Evolutionary conservation across 1,140 invertebrate genomes (phyloP).

Genomic region (Drosophila athabasca): DNA sequence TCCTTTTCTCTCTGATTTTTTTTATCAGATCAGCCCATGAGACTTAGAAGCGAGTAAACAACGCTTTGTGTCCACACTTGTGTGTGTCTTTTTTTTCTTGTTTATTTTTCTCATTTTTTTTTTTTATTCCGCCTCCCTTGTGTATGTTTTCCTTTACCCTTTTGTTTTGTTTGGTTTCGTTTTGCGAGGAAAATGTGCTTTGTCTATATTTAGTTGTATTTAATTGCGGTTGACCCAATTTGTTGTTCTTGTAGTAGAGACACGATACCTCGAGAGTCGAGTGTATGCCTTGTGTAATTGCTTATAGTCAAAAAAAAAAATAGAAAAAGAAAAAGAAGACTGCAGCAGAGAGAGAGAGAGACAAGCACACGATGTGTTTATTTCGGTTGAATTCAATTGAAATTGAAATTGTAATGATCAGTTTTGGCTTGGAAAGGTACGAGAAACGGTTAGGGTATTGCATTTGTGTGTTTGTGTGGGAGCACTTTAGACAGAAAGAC

Average conservation of each 20-base stretch:
- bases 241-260: slow-evolving; percentile 47
- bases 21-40: no score
- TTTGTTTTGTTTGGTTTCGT: slow-evolving; percentile 16
- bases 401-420: slow-evolving; percentile 58
- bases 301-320: slow-evolving; percentile 46
- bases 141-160: not conserved
- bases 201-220: slow-evolving; percentile 71
- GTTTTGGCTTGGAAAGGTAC: slow-evolving; percentile 18
- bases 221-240: slow-evolving; percentile 75
- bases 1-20: no score
- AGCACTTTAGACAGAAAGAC: not conserved
- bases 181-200: slow-evolving; percentile 42
- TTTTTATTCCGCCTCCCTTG: slow-evolving; percentile 25
- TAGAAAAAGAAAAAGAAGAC: slow-evolving; percentile 14
- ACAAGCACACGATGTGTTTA: slow-evolving; percentile 45
- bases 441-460: not conserved
- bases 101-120: slow-evolving; percentile 17
- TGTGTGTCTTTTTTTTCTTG: no score
- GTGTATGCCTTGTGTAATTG: slow-evolving; percentile 46
- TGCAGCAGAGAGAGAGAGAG: slow-evolving; percentile 17
- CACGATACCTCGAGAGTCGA: not conserved
- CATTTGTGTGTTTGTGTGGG: no score
- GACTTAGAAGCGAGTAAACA: no score
- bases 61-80: no score
- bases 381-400: slow-evolving; percentile 72